phyloP scores from a whole-genome alignment of 2,113 vertebrate genomes.

The Fregetta grallaria region DNA sequence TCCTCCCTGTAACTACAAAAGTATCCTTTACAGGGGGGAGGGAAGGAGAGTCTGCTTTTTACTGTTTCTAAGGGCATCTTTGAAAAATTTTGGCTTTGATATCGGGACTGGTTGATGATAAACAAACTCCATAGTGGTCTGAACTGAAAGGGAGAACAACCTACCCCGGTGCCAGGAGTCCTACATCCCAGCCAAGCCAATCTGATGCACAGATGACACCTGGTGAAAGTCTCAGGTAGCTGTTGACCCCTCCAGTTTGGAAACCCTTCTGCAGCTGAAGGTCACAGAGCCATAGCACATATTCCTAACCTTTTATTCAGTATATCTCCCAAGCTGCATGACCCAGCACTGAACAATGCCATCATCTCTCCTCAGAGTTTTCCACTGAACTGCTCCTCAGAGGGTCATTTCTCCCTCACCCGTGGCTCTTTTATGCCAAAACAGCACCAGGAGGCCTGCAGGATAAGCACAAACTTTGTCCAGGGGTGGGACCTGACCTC shows the following conservation, averaged over 20 bases:
- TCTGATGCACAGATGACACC: neutral
- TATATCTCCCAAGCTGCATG: neutral
- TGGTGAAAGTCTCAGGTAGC: neutral
- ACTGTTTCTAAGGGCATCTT: neutral
- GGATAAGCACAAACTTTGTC: neutral
- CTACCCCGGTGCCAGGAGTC: neutral
- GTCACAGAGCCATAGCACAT: fast-evolving
- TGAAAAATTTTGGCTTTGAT: neutral
- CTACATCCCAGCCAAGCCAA: neutral
- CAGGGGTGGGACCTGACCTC: neutral
- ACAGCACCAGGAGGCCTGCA: neutral
- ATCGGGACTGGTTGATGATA: neutral
- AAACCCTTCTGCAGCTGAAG: neutral
- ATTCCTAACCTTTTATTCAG: neutral
- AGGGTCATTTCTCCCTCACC: neutral
- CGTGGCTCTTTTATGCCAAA: neutral
- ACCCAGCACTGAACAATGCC: neutral
- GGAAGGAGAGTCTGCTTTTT: neutral
- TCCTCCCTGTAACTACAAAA: neutral
- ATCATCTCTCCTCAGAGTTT: neutral
- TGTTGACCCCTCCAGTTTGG: neutral
- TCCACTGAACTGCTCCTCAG: neutral
- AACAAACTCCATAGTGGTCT: neutral
- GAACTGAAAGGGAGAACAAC: neutral
- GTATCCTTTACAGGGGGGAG: neutral